Conservation (phyloP, 2,888 invertebrate species). For the Geotrupes spiniger region DNA sequence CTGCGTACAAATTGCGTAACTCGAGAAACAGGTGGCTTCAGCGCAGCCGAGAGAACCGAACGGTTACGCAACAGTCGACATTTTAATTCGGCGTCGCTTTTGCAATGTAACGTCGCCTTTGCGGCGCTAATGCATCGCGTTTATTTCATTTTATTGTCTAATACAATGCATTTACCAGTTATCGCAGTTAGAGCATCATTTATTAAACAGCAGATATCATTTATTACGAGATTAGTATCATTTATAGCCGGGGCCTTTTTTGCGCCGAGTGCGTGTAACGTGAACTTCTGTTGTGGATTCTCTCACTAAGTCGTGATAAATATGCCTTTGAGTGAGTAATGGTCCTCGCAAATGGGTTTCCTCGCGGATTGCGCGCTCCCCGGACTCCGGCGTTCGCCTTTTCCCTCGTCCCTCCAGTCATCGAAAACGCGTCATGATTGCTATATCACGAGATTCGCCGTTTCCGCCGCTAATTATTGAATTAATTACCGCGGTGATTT, state of each 20-base stretch:
- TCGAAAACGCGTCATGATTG: constrained; percentile 6
- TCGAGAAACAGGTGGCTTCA: too few relatives aligned
- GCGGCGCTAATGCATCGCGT: not conserved
- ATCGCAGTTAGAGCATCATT: constrained; percentile 13
- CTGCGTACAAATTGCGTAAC: too few relatives aligned
- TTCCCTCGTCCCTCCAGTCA: not conserved
- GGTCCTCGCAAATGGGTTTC: constrained; percentile 17
- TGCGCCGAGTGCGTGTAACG: constrained; percentile 7
- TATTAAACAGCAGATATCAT: constrained; percentile 21
- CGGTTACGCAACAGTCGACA: too few relatives aligned
- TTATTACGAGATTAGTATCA: constrained; percentile 26
- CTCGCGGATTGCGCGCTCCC: constrained; percentile 9
- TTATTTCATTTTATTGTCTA: constrained; percentile 12
- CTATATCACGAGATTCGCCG: not conserved
- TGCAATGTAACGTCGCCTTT: constrained; percentile 1
- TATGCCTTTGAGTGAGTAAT: constrained; percentile 24
- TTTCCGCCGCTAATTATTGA: constrained; percentile 3
- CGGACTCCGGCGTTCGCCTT: not conserved
- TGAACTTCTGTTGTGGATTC: constrained; percentile 24
- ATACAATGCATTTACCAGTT: constrained; percentile 16
- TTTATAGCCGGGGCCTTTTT: constrained; percentile 21
- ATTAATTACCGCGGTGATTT: not conserved
- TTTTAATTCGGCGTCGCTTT: too few relatives aligned
- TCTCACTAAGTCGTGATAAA: constrained; percentile 23
- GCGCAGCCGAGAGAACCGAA: too few relatives aligned